These are phyloP conservation scores for Oreochromis spilurus DNA, from an alignment of 2,113 vertebrate species.

Conservation along the genomic window DNA sequence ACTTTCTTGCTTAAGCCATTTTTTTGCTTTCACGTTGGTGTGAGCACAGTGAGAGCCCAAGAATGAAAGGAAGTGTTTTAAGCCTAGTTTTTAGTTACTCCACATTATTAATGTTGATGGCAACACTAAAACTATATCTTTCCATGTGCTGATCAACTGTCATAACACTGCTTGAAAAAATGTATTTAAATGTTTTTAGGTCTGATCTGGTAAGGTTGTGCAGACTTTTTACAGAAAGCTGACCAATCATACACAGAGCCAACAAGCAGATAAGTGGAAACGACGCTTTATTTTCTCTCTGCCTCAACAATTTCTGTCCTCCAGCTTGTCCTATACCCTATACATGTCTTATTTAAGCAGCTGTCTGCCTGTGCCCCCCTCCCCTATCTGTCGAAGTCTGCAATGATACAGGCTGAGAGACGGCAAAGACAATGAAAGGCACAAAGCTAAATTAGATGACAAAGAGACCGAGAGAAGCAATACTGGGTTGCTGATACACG, in stretches of 20 bases:
- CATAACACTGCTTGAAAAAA: not conserved
- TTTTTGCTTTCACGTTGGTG: not conserved
- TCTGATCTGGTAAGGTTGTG: not conserved
- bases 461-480: not conserved
- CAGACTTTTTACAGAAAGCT: not conserved
- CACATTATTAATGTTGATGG: not conserved
- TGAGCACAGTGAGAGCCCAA: not conserved
- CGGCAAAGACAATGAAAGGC: not conserved
- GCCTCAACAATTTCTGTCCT: not conserved
- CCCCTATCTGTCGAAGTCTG: not conserved
- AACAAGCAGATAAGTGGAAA: not conserved
- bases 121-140: not conserved
- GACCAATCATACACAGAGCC: not conserved
- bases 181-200: not conserved
- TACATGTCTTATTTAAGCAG: not conserved
- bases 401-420: constrained; percentile 10
- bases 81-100: not conserved
- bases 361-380: not conserved
- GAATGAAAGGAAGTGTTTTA: not conserved
- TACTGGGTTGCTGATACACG: not conserved
- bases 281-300: not conserved
- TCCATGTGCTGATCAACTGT: not conserved
- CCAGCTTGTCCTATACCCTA: not conserved
- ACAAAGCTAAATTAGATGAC: not conserved
- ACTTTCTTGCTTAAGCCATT: accelerated